These are phyloP conservation scores for Littorina saxatilis DNA, from an alignment of 1,140 invertebrate species.

Conservation along the genomic window DNA sequence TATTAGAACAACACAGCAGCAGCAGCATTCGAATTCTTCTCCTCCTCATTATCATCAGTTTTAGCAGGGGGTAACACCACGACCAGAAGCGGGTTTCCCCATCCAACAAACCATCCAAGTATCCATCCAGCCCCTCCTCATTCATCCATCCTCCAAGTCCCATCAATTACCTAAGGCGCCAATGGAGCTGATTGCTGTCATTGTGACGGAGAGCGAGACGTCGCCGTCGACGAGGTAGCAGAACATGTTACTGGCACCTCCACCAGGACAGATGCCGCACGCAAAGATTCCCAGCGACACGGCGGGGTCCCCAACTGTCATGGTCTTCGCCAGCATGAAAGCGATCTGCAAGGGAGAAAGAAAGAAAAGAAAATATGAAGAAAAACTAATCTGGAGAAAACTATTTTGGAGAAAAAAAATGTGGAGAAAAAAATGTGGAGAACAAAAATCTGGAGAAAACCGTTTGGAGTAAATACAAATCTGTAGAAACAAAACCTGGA, in stretches of 20 bases:
- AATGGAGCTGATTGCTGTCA: constrained; percentile 72
- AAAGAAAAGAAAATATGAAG: not conserved
- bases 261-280: constrained; percentile 76
- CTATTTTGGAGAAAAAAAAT: no score
- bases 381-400: no score
- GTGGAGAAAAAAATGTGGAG: no score
- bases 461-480: no score
- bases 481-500: no score
- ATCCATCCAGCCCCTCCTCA: no score
- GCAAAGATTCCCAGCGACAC: constrained; percentile 75
- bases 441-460: no score
- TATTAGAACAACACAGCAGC: not conserved
- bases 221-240: constrained; percentile 77
- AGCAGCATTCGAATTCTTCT: not conserved
- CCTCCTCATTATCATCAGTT: no score
- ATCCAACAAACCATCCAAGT: no score
- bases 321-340: constrained; percentile 52
- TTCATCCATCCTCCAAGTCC: no score
- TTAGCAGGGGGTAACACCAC: not conserved
- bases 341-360: constrained; percentile 57
- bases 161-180: constrained; percentile 64
- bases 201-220: constrained; percentile 75
- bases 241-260: constrained; percentile 77
- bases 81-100: no score
- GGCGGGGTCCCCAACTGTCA: constrained; percentile 57